Conservation (phyloP, 2,797 vertebrate genomes). For the Hippoglossus hippoglossus region DNA sequence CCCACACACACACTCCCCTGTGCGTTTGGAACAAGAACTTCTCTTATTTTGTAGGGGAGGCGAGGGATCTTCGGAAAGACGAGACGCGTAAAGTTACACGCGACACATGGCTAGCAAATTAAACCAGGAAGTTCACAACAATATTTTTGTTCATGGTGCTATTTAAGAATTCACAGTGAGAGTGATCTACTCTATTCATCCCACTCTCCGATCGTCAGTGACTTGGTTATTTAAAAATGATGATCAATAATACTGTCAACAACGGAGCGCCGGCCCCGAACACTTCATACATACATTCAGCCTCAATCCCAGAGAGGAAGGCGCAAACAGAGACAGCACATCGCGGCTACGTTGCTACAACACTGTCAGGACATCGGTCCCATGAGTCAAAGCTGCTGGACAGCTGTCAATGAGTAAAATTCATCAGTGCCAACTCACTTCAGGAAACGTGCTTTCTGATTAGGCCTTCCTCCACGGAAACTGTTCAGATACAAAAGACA, state of each 20-base stretch:
- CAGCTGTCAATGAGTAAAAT: constrained; percentile 63
- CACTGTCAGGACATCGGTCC: constrained; percentile 62
- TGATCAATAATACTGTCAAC: constrained; percentile 86
- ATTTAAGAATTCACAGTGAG: constrained; percentile 80
- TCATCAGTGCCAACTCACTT: constrained; percentile 73
- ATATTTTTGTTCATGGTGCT: constrained; percentile 50
- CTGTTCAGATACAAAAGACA: constrained; percentile 72
- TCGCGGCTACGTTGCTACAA: constrained; percentile 70
- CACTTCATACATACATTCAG: constrained; percentile 89
- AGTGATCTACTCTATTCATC: constrained; percentile 56
- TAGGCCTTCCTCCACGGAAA: constrained; percentile 78
- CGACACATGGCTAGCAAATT: constrained; percentile 44
- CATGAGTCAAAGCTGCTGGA: constrained; percentile 46
- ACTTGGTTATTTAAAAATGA: constrained; percentile 71
- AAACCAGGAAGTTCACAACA: constrained; percentile 50
- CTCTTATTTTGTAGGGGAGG: constrained; percentile 34
- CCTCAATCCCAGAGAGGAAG: constrained; percentile 69
- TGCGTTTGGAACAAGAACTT: constrained; percentile 57
- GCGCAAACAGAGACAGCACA: constrained; percentile 62
- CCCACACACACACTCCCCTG: constrained; percentile 47
- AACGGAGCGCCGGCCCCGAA: constrained; percentile 76
- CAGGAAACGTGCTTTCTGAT: constrained; percentile 78
- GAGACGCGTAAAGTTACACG: constrained; percentile 48
- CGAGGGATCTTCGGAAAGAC: constrained; percentile 43
- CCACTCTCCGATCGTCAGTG: constrained; percentile 68